phyloP scores from a whole-genome alignment of 2,797 vertebrate species.

The Poecile montanus region DNA sequence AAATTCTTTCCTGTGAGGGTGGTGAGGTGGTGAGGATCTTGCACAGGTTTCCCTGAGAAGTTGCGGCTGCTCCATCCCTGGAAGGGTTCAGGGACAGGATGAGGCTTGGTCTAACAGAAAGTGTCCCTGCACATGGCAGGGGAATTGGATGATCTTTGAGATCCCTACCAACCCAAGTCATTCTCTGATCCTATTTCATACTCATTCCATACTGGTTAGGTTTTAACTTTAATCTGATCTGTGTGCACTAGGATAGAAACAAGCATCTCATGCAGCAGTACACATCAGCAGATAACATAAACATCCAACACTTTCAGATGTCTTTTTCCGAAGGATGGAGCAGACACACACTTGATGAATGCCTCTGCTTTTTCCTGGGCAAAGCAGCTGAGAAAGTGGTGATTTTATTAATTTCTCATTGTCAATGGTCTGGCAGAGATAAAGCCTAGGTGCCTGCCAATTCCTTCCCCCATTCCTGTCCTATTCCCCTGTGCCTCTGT shows the following conservation, averaged over 20 bases:
- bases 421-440: rapidly evolving
- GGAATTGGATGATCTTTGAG: not conserved
- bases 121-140: not conserved
- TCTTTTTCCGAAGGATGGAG: not conserved
- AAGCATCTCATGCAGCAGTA: not conserved
- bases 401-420: not conserved
- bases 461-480: not conserved
- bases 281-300: not conserved
- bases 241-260: not conserved
- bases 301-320: not conserved
- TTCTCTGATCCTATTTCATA: not conserved
- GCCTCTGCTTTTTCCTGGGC: not conserved
- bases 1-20: not conserved
- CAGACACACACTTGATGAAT: not conserved
- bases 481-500: not conserved
- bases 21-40: not conserved
- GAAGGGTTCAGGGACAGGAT: not conserved
- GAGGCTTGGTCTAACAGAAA: not conserved
- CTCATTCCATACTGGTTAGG: not conserved
- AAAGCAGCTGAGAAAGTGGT: not conserved
- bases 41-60: not conserved
- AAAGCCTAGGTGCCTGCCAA: not conserved
- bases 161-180: not conserved
- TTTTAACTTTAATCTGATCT: not conserved
- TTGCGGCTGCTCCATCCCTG: not conserved